A percentile compares a stretch with the other conserved stretches of the same genome.
These are phyloP conservation scores for Cheilosia vulpina DNA, from an alignment of 2,888 invertebrate species.

Conservation along the genomic window DNA sequence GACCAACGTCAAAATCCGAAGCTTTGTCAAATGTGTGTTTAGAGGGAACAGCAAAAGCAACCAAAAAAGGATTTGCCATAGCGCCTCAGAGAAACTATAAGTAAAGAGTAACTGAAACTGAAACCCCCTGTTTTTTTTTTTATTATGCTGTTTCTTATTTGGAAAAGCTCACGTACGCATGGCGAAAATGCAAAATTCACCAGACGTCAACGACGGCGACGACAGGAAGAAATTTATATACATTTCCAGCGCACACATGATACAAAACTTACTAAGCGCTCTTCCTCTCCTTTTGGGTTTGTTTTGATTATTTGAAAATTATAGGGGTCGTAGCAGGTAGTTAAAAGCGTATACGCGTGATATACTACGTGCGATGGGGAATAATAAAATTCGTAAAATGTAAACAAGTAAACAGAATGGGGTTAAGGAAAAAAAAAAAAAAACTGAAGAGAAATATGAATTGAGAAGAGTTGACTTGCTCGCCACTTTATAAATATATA, in stretches of 20 bases:
- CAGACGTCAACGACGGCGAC: slow-evolving; percentile 43
- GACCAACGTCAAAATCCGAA: slow-evolving; percentile 55
- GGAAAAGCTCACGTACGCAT: slow-evolving; percentile 60
- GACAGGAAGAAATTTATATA: slow-evolving; percentile 50
- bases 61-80: slow-evolving; percentile 34
- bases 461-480: slow-evolving; percentile 61
- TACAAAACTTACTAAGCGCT: slow-evolving; percentile 43
- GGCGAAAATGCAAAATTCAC: slow-evolving; percentile 66
- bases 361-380: slow-evolving; percentile 54
- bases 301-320: slow-evolving; percentile 73
- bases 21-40: slow-evolving; percentile 45
- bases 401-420: slow-evolving; percentile 59
- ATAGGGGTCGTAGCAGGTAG: slow-evolving; percentile 72
- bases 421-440: slow-evolving; percentile 60
- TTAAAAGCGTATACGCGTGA: slow-evolving; percentile 57
- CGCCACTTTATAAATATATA: slow-evolving; percentile 56
- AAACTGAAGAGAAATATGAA: slow-evolving; percentile 60
- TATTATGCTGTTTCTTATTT: slow-evolving; percentile 10
- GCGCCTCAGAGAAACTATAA: slow-evolving; percentile 43
- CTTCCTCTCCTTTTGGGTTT: slow-evolving; percentile 59
- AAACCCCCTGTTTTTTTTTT: neutral
- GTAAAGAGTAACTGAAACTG: slow-evolving; percentile 23
- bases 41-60: neutral
- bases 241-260: slow-evolving; percentile 46
- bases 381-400: slow-evolving; percentile 44